phyloP scores from a whole-genome alignment of 2,888 invertebrate genomes.

The Frankliniella fusca region DNA sequence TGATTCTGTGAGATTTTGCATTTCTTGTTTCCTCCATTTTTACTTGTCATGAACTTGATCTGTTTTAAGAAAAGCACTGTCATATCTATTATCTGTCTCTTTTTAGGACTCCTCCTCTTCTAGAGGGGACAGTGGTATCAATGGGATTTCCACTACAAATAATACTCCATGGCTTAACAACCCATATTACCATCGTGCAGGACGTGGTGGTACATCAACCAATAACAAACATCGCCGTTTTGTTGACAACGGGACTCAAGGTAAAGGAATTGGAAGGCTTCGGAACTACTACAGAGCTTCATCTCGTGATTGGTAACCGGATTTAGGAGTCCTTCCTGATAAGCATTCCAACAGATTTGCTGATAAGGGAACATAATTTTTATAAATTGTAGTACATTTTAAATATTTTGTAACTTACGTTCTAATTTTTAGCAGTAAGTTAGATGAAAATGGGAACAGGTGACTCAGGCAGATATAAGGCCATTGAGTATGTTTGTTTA shows the following conservation, averaged over 20 bases:
- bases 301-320: too few species aligned
- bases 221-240: conserved; percentile 5
- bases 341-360: too few species aligned
- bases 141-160: not conserved
- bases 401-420: too few species aligned
- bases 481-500: too few species aligned
- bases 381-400: too few species aligned
- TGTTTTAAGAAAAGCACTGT: not conserved
- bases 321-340: too few species aligned
- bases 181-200: not conserved
- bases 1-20: conserved; percentile 30
- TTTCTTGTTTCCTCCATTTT: not conserved
- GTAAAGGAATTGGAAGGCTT: not conserved
- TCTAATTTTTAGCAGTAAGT: too few species aligned
- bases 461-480: too few species aligned
- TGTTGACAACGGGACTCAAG: not conserved
- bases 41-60: not conserved
- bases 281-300: too few species aligned
- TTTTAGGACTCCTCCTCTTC: not conserved
- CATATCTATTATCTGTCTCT: not conserved
- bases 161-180: not conserved
- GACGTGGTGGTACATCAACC: not conserved
- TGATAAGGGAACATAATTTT: too few species aligned
- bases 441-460: too few species aligned
- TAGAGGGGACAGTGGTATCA: conserved; percentile 13